Evolutionary conservation across 2,797 vertebrate species (phyloP), one percentile per base, ranked within the genome.

Genomic region (Luscinia megarhynchos): DNA sequence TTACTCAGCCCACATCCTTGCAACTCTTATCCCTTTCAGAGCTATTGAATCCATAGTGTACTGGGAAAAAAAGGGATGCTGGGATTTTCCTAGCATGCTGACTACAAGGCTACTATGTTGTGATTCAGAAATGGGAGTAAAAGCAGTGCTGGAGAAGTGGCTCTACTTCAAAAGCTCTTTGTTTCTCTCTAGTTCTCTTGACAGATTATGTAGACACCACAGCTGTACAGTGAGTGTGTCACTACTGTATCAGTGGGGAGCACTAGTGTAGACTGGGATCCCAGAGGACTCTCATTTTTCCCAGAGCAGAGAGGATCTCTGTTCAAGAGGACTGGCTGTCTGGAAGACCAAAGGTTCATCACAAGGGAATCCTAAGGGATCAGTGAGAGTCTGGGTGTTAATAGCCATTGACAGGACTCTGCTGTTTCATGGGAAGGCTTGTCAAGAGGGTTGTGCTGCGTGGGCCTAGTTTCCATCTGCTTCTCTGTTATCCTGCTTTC

Each of bases 281-380:
- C 41, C 27, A 27, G 48, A 70, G 53, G 5, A 30, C 5, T 89
- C 10, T 72, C 22, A 36, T 72, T 90, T 59, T 64, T 41, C 43
- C 69, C 64, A 38, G 72, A 66, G 8, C n/a, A 59, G 64, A 59
- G 38, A n/a, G n/a, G 17, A 46, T 20, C 32, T 0, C 0, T 34
- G 21, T 16, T 58, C 50, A 54, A 19, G 32, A 80, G 79, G 34
- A 19, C 19, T 40, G 54, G 12, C 36, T 70, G 0, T 5, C 50
- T 73, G 74, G 12, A 41, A 30, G 34, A 48, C 20, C 0, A 0
- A 9, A 73, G 29, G 12, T 61, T 58, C 12, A 5, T 48, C 0
- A 0, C 10, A 48, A 83, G 34, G 57, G 68, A 54, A 74, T 48
- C 12, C 1, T 23, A 23, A 87, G 32, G 45, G 54, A 43, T 20